Evolutionary conservation across 2,888 invertebrate species (phyloP), one percentile per base, ranked within the genome.

Genomic region (Leptinotarsa juncta): DNA sequence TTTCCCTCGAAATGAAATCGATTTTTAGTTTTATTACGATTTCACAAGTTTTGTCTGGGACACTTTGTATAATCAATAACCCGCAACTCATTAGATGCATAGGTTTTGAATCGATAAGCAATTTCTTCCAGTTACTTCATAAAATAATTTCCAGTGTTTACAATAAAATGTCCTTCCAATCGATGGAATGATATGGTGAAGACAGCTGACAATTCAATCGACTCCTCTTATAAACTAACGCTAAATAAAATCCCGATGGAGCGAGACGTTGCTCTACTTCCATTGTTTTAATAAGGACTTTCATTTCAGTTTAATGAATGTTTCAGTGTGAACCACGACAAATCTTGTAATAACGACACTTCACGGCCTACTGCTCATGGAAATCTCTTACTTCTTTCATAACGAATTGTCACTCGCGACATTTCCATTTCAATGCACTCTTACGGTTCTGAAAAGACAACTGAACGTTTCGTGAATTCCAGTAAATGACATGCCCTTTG

Each of bases 311-410:
- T 32, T 32, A 42, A 62, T 62, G 62, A 62, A 62, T 62, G 42
- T 62, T 60, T 62, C 62, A 62, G 62, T 62, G 62, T 32, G 62
- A 32, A 42, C 62, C 62, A 42, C 62, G 62, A 62, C 62, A 62
- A 62, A 62, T 62, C 62, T 62, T 62, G 42, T 62, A 62, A 62
- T 32, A 62, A 62, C 62, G 62, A 62, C 62, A 62, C 62, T 62
- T 62, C 62, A 62, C 32, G 62, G 62, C 32, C 42, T 62, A 26
- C 62, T 62, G 62, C 62, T 62, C 42, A 42, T 15, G 62, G n/a
- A 62, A 62, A 62, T 62, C 32, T 62, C 62, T 32, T 42, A 32
- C 62, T 62, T 62, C 62, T 62, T 62, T 42, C 32, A 32, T 26
- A 57, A 23, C 62, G 62, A 62, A 26, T 62, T 62, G 62, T 62